Evolutionary conservation across 2,888 invertebrate species (phyloP).

Genomic region (Lamellibrachia columna): DNA sequence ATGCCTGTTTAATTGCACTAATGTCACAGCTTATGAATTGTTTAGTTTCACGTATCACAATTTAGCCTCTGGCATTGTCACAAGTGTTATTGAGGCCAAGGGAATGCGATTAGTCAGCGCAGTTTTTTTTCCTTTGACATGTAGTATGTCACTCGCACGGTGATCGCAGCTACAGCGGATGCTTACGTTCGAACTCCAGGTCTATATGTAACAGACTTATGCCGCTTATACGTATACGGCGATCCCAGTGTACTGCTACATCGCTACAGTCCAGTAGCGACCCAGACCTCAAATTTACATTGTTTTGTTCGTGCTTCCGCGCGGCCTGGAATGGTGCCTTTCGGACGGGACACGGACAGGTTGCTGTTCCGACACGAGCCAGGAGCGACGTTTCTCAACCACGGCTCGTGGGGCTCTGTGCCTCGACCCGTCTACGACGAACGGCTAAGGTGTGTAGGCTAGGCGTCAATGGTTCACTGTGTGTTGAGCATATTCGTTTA

Average conservation of each 20-base stretch:
- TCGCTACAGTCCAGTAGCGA: neutral
- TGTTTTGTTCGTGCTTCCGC: neutral
- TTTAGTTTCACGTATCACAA: neutral
- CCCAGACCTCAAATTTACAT: neutral
- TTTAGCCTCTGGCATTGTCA: neutral
- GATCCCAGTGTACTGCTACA: neutral
- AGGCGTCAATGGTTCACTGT: too few species aligned
- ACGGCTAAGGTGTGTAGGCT: slow-evolving; percentile 26
- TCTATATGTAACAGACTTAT: neutral
- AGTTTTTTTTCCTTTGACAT: neutral
- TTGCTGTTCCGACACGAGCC: slow-evolving; percentile 19
- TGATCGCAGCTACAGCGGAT: neutral
- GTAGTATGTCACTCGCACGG: neutral
- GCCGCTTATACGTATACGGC: neutral
- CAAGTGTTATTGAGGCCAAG: neutral
- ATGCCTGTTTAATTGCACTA: too few species aligned
- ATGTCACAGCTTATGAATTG: too few species aligned
- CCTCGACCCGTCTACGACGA: slow-evolving; percentile 28
- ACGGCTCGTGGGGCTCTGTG: slow-evolving; percentile 36
- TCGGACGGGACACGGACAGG: neutral
- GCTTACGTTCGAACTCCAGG: neutral
- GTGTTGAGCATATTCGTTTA: too few species aligned
- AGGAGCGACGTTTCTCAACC: slow-evolving; percentile 31
- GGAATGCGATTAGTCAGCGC: neutral
- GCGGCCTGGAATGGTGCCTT: neutral